Percentiles rank a stretch among this genome's conserved stretches.
Conservation (phyloP, 2,888 invertebrate species). For the Pandemis cinnamomeana region DNA sequence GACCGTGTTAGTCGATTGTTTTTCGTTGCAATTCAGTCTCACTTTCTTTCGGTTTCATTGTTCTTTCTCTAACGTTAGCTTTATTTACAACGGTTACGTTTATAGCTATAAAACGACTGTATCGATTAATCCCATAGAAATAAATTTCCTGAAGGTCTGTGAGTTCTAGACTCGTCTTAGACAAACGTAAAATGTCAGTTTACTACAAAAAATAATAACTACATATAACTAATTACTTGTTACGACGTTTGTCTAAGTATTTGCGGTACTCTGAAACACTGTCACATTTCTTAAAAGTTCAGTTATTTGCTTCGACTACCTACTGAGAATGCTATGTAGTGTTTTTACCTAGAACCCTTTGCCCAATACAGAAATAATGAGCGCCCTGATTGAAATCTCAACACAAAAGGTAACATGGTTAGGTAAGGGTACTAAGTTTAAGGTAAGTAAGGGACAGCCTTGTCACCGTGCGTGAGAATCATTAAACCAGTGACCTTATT, state of each 20-base stretch:
- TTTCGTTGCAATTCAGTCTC: conserved; percentile 29
- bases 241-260: no score
- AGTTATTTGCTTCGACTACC: not conserved
- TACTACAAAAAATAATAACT: no score
- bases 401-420: conserved; percentile 3
- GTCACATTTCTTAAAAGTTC: not conserved
- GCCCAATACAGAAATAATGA: not conserved
- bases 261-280: not conserved
- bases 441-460: conserved; percentile 39
- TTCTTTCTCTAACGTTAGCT: not conserved
- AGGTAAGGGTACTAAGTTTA: conserved; percentile 1
- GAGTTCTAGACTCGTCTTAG: no score
- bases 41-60: conserved; percentile 30
- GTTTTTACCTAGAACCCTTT: not conserved
- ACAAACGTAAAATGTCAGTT: no score
- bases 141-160: no score
- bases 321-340: not conserved
- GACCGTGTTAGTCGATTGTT: conserved; percentile 5
- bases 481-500: conserved; percentile 48
- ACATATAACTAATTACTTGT: no score
- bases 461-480: conserved; percentile 43
- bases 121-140: not conserved
- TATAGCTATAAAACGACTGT: not conserved
- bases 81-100: conserved; percentile 8
- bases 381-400: conserved; percentile 27